Percentiles rank a stretch among this genome's conserved stretches.
phyloP scores from a whole-genome alignment of 2,797 vertebrate species.

The Phoeniculus purpureus region DNA sequence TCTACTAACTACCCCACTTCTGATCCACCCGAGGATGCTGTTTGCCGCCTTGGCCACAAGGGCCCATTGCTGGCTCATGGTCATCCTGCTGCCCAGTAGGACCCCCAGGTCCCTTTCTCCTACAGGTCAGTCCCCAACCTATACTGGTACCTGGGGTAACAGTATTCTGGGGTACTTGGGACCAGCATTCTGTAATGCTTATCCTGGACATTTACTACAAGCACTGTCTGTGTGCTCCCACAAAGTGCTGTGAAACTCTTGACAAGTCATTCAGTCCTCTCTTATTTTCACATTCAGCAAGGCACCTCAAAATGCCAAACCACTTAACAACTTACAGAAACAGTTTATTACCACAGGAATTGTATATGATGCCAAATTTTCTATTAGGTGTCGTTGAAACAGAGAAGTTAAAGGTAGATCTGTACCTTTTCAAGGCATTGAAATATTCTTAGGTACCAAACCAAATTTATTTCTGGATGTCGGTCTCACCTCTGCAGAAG shows the following conservation, averaged over 20 bases:
- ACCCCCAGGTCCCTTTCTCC: too few species aligned
- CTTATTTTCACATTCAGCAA: not conserved
- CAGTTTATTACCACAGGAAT: not conserved
- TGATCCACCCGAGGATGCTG: too few species aligned
- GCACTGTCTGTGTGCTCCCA: not conserved
- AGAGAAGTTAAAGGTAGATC: not conserved
- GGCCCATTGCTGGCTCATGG: too few species aligned
- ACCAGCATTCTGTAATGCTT: not conserved
- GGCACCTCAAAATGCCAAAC: not conserved
- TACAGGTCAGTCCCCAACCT: too few species aligned
- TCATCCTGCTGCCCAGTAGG: too few species aligned
- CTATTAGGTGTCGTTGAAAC: not conserved
- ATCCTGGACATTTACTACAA: not conserved
- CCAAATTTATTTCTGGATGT: not conserved
- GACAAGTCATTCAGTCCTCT: not conserved
- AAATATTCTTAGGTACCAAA: not conserved
- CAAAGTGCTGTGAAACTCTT: not conserved
- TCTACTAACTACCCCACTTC: too few species aligned
- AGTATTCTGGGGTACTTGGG: too few species aligned
- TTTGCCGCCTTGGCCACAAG: too few species aligned
- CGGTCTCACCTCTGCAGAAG: constrained; percentile 90
- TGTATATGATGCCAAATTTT: not conserved
- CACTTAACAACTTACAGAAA: not conserved
- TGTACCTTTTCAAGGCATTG: not conserved
- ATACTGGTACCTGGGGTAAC: too few species aligned